A percentile compares a stretch with the other conserved stretches of the same genome.
Evolutionary conservation across 2,888 invertebrate genomes (phyloP).

Genomic region (Pecten maximus): DNA sequence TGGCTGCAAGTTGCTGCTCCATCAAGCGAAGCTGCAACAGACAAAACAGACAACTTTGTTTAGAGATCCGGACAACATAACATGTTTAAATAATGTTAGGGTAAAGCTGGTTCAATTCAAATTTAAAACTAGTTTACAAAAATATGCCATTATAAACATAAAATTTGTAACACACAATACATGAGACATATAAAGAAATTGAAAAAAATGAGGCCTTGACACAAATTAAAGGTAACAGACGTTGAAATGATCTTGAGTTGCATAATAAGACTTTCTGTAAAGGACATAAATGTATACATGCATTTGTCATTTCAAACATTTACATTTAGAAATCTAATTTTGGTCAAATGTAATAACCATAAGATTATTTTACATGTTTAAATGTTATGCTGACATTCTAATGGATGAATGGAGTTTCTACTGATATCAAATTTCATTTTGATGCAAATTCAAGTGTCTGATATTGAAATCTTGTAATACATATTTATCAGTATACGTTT

Average conservation of each 20-base stretch:
- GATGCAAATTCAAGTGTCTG: neutral
- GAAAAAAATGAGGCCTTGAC: too few relatives aligned
- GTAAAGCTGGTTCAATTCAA: too few relatives aligned
- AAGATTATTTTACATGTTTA: neutral
- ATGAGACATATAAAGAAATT: too few relatives aligned
- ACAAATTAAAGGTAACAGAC: too few relatives aligned
- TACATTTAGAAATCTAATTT: too few relatives aligned
- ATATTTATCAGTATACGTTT: neutral
- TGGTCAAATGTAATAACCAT: too few relatives aligned
- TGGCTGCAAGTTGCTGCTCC: conserved; percentile 74
- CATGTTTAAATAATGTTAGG: neutral
- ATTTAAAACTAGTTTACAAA: too few relatives aligned
- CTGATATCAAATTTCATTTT: neutral
- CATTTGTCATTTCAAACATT: neutral
- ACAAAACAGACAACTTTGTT: neutral
- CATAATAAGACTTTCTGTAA: too few relatives aligned
- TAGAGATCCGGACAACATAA: neutral
- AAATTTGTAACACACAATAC: too few relatives aligned
- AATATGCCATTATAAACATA: too few relatives aligned
- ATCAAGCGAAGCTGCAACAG: conserved; percentile 69
- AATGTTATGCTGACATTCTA: neutral
- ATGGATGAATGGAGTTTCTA: neutral
- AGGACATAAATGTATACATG: neutral
- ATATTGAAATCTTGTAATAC: neutral
- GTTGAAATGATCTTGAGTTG: too few relatives aligned